Conservation (phyloP, 2,888 invertebrate genomes). For the Iselma pallidipennis region DNA sequence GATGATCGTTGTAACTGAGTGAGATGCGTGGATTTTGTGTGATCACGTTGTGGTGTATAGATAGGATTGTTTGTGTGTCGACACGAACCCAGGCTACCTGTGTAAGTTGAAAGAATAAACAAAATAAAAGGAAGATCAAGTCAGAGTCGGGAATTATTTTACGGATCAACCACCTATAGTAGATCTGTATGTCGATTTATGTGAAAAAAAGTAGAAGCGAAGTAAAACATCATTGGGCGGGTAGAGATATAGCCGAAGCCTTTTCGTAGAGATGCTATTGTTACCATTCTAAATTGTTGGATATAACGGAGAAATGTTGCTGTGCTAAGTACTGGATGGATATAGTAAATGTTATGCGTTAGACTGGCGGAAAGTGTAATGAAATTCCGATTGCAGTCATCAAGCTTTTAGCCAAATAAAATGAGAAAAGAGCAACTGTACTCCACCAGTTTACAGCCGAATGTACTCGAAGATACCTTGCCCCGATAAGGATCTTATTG, state of each 20-base stretch:
- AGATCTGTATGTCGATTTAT: too few relatives aligned
- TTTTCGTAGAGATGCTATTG: not conserved
- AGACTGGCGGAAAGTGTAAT: not conserved
- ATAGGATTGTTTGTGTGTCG: constrained; percentile 89
- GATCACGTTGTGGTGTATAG: constrained; percentile 90
- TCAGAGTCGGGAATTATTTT: constrained; percentile 8
- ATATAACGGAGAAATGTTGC: not conserved
- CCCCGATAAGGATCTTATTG: too few relatives aligned
- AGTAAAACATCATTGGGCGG: constrained; percentile 12
- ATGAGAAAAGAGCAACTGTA: not conserved
- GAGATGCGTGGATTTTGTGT: constrained; percentile 89
- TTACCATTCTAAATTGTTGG: not conserved
- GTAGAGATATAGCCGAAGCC: not conserved
- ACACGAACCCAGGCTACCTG: constrained; percentile 94
- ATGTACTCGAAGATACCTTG: too few relatives aligned
- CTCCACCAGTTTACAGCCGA: not conserved
- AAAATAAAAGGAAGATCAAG: constrained; percentile 14
- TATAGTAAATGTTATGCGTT: not conserved
- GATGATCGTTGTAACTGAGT: constrained; percentile 84
- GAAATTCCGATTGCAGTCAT: not conserved
- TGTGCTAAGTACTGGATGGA: not conserved
- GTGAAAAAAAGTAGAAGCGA: constrained; percentile 18
- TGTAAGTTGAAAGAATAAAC: constrained; percentile 32
- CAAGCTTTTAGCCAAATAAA: not conserved
- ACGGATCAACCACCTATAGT: too few relatives aligned